Conservation (phyloP, 1,140 invertebrate genomes). For the Panagrolaimus sp. region DNA sequence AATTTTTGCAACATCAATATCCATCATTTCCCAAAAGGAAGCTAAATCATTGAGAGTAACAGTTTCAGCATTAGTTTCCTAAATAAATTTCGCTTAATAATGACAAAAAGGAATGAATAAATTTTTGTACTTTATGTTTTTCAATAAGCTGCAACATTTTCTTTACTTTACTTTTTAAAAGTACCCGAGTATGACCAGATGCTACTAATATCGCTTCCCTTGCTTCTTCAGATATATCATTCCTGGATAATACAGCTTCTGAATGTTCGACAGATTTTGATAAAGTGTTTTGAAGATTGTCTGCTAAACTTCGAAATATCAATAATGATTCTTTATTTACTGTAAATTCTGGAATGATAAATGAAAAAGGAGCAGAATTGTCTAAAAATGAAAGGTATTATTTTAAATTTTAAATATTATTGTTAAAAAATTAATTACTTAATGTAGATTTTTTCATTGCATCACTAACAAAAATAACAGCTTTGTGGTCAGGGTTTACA, state of each 20-base stretch:
- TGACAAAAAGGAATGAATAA: not conserved
- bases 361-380: not conserved
- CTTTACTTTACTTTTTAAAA: conserved; percentile 9
- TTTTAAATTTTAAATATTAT: not conserved
- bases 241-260: not conserved
- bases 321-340: not conserved
- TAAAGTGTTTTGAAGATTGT: not conserved
- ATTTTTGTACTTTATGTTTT: not conserved
- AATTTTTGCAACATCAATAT: not conserved
- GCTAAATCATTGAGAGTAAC: not conserved
- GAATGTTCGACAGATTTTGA: not conserved
- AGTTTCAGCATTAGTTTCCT: conserved; percentile 1
- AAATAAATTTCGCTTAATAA: not conserved
- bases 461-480: conserved; percentile 6
- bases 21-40: conserved; percentile 2
- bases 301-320: not conserved
- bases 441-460: not conserved
- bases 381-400: not conserved
- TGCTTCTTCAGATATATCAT: not conserved
- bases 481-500: not conserved
- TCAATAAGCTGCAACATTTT: conserved; percentile 8
- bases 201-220: not conserved
- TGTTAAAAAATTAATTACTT: not conserved
- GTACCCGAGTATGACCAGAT: not conserved
- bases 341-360: not conserved